Percentiles rank a stretch among this genome's conserved stretches.
These are phyloP conservation scores for Xiphias gladius DNA, from an alignment of 2,113 vertebrate genomes.

Conservation along the genomic window DNA sequence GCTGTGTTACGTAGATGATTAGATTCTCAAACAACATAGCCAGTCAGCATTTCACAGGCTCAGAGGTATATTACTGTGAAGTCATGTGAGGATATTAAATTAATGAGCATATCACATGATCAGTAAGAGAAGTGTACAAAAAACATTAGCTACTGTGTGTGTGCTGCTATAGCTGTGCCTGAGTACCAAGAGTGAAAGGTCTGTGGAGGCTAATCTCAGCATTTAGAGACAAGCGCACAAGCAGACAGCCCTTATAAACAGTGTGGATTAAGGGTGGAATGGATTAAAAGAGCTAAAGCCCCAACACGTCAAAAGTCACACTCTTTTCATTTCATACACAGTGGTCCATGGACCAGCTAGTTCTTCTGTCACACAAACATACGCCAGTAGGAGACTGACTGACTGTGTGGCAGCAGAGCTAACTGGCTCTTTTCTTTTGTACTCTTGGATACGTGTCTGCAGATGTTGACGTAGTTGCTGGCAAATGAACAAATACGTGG, in stretches of 20 bases:
- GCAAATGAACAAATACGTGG: constrained; percentile 43
- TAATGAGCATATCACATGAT: constrained; percentile 35
- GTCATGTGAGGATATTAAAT: constrained; percentile 55
- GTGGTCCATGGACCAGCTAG: neutral
- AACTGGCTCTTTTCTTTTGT: constrained; percentile 23
- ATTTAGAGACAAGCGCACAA: constrained; percentile 41
- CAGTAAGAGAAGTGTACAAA: constrained; percentile 12
- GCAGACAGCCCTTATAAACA: constrained; percentile 57
- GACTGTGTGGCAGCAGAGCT: constrained; percentile 21
- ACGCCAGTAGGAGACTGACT: constrained; percentile 21
- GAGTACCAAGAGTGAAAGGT: constrained; percentile 36
- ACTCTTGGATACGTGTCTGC: constrained; percentile 23
- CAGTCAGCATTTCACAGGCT: constrained; percentile 38
- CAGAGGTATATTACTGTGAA: constrained; percentile 35
- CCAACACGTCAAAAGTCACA: constrained; percentile 28
- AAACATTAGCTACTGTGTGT: constrained; percentile 51
- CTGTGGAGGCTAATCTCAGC: constrained; percentile 65
- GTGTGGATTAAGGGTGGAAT: constrained; percentile 56
- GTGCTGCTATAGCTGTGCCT: constrained; percentile 2
- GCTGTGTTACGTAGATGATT: constrained; percentile 58
- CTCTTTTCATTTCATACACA: constrained; percentile 59
- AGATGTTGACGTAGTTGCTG: constrained; percentile 40
- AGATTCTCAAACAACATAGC: constrained; percentile 45
- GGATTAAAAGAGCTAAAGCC: constrained; percentile 60
- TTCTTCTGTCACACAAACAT: constrained; percentile 29